These are phyloP conservation scores for Pachypeltis micranthus DNA, from an alignment of 1,140 invertebrate genomes.

Conservation along the genomic window DNA sequence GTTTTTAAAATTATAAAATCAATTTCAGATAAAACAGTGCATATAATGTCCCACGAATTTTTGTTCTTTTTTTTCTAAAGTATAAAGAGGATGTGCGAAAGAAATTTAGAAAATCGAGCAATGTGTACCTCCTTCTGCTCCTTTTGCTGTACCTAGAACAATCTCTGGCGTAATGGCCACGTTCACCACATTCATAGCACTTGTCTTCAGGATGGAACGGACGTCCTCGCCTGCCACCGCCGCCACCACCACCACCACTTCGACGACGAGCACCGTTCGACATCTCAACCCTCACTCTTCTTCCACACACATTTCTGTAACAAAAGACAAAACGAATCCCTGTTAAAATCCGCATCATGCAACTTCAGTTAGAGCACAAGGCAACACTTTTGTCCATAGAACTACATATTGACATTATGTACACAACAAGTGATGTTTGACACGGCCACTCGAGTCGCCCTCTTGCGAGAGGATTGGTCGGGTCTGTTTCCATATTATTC, in stretches of 20 bases:
- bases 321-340: not conserved
- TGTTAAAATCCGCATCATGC: too few relatives aligned
- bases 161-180: slow-evolving; percentile 83
- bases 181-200: slow-evolving; percentile 84
- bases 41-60: slow-evolving; percentile 22
- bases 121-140: slow-evolving; percentile 41
- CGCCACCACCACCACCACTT: slow-evolving; percentile 37
- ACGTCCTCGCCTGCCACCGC: slow-evolving; percentile 41
- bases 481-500: too few relatives aligned
- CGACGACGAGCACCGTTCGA: slow-evolving; percentile 69
- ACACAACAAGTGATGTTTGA: too few relatives aligned
- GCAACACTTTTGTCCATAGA: too few relatives aligned
- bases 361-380: too few relatives aligned
- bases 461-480: too few relatives aligned
- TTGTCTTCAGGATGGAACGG: slow-evolving; percentile 70
- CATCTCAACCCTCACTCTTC: slow-evolving; percentile 80
- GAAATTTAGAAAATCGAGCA: not conserved
- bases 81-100: slow-evolving; percentile 18
- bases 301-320: slow-evolving; percentile 67
- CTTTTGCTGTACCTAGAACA: slow-evolving; percentile 53
- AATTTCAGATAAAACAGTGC: not conserved
- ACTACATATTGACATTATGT: too few relatives aligned
- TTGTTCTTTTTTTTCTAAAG: slow-evolving; percentile 31
- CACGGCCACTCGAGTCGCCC: too few relatives aligned
- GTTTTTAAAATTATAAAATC: slow-evolving; percentile 2